Percentiles rank a stretch among this genome's conserved stretches.
Conservation (phyloP, 2,113 vertebrate species). For the Emberiza fucata region DNA sequence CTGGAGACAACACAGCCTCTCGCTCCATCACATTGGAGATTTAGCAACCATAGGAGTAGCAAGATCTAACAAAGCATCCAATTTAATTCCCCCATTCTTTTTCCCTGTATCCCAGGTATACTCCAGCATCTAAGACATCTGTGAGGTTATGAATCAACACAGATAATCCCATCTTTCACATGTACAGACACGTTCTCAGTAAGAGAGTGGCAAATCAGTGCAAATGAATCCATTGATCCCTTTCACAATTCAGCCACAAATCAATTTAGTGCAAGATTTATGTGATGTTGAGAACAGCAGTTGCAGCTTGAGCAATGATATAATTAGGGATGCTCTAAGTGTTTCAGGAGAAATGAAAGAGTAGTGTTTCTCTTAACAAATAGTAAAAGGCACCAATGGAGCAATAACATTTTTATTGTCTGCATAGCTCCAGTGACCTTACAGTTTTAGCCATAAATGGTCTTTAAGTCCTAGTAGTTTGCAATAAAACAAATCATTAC, state of each 20-base stretch:
- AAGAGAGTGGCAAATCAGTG: slow-evolving; percentile 71
- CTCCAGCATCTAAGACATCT: slow-evolving; percentile 44
- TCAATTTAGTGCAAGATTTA: slow-evolving; percentile 80
- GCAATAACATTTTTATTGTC: slow-evolving; percentile 54
- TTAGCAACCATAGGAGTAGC: background rate
- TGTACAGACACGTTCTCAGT: slow-evolving; percentile 79
- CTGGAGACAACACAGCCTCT: background rate
- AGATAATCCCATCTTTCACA: slow-evolving; percentile 82
- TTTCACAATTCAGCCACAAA: slow-evolving; percentile 75
- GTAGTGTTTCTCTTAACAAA: slow-evolving; percentile 49
- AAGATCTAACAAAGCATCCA: background rate
- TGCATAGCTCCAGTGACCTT: slow-evolving; percentile 42
- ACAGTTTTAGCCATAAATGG: slow-evolving; percentile 47
- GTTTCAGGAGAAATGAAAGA: slow-evolving; percentile 44
- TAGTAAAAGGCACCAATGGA: slow-evolving; percentile 2
- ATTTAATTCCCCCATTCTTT: slow-evolving; percentile 73
- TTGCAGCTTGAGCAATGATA: slow-evolving; percentile 66
- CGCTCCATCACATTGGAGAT: background rate
- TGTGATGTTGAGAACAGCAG: slow-evolving; percentile 78
- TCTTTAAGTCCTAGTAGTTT: slow-evolving; percentile 52
- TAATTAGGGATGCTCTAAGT: slow-evolving; percentile 72
- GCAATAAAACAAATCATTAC: slow-evolving; percentile 13
- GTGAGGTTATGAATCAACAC: slow-evolving; percentile 67
- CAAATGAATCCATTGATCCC: slow-evolving; percentile 90
- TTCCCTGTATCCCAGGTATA: slow-evolving; percentile 54